phyloP scores from a whole-genome alignment of 1,140 invertebrate genomes.

The Drosophila navojoa region DNA sequence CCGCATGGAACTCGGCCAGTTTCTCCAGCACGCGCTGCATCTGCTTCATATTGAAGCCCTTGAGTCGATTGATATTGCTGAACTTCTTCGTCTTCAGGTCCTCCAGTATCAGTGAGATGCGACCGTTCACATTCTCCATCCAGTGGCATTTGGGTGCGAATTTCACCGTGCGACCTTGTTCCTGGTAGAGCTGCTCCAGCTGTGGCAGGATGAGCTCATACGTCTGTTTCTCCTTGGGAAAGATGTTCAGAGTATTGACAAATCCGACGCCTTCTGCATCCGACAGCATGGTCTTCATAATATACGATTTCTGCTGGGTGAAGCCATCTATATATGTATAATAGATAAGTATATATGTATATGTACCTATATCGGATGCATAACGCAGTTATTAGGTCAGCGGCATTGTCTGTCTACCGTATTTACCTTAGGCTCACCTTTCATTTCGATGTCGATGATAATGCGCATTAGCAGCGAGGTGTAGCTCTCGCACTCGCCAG shows the following conservation, averaged over 20 bases:
- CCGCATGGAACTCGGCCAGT: slow-evolving; percentile 86
- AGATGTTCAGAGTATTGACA: slow-evolving; percentile 73
- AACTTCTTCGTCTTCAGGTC: slow-evolving; percentile 86
- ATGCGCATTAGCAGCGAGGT: slow-evolving; percentile 78
- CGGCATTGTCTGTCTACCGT: slow-evolving; percentile 10
- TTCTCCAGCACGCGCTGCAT: slow-evolving; percentile 85
- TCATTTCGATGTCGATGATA: slow-evolving; percentile 79
- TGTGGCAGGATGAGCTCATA: slow-evolving; percentile 72
- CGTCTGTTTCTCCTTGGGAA: slow-evolving; percentile 79
- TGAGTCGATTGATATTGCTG: slow-evolving; percentile 85
- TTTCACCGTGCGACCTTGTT: slow-evolving; percentile 55
- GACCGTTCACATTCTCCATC: slow-evolving; percentile 65
- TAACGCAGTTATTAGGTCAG: slow-evolving; percentile 17
- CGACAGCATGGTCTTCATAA: slow-evolving; percentile 76
- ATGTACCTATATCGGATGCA: not conserved
- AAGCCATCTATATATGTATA: slow-evolving; percentile 63
- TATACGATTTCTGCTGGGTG: slow-evolving; percentile 75
- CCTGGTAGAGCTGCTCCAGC: slow-evolving; percentile 72
- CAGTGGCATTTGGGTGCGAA: slow-evolving; percentile 74
- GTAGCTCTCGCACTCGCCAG: slow-evolving; percentile 67
- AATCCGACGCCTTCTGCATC: slow-evolving; percentile 66
- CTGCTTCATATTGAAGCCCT: slow-evolving; percentile 85
- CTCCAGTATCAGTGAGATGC: slow-evolving; percentile 84
- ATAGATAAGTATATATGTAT: not conserved
- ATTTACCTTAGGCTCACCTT: slow-evolving; percentile 62